phyloP scores from a whole-genome alignment of 2,888 invertebrate genomes.

The Hoplodrina blanda region DNA sequence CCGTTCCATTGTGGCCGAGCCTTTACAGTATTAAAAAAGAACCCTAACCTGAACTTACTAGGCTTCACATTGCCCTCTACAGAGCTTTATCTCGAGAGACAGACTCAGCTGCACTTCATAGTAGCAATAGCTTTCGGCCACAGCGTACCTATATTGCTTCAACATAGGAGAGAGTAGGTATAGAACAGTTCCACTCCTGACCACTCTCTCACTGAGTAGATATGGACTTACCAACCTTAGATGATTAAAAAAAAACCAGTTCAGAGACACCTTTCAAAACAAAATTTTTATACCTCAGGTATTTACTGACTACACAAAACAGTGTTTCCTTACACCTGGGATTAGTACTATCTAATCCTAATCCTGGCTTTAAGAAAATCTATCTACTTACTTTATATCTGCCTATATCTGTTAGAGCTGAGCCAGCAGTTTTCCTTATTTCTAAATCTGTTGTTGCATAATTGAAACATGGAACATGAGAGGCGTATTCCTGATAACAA shows the following conservation, averaged over 20 bases:
- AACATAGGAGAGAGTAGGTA: no score
- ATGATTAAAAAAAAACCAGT: background rate
- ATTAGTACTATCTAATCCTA: slow-evolving; percentile 34
- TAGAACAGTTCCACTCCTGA: no score
- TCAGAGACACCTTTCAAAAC: background rate
- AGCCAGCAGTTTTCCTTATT: slow-evolving; percentile 7
- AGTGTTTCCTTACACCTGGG: slow-evolving; percentile 24
- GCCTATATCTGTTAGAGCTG: slow-evolving; percentile 7
- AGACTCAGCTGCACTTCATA: no score
- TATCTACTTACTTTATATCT: slow-evolving; percentile 21
- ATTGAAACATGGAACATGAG: background rate
- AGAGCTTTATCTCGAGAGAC: no score
- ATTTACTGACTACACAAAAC: slow-evolving; percentile 26
- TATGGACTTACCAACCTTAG: no score
- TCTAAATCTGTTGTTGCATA: slow-evolving; percentile 5
- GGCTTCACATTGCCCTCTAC: no score
- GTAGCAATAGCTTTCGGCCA: no score
- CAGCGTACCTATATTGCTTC: no score
- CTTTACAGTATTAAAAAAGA: no score
- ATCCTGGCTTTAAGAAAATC: slow-evolving; percentile 17
- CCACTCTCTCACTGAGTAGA: no score
- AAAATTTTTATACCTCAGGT: slow-evolving; percentile 1
- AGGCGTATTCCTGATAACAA: background rate
- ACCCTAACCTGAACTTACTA: no score
- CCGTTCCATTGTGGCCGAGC: no score